Percentiles rank a stretch among this genome's conserved stretches.
Evolutionary conservation across 2,113 vertebrate species (phyloP).

Genomic region (Odontesthes bonariensis): DNA sequence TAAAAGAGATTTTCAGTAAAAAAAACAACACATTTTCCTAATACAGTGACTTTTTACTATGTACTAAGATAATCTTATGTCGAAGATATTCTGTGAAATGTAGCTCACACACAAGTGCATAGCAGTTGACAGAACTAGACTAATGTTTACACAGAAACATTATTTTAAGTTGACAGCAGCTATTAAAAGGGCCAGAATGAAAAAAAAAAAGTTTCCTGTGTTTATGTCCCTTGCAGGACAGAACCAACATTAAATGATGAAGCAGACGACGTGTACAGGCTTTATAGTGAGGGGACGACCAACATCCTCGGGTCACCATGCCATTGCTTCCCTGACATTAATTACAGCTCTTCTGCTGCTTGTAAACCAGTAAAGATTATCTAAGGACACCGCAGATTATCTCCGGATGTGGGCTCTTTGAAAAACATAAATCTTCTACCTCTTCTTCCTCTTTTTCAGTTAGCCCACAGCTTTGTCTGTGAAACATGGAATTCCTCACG

Average conservation of each 20-base stretch:
- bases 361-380: slow-evolving; percentile 71
- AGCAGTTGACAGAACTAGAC: neutral
- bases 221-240: neutral
- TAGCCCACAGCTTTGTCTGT: slow-evolving; percentile 31
- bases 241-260: slow-evolving; percentile 32
- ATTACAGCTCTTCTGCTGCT: slow-evolving; percentile 65
- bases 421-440: slow-evolving; percentile 72
- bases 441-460: slow-evolving; percentile 53
- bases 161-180: slow-evolving; percentile 8
- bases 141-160: slow-evolving; percentile 6
- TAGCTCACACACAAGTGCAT: neutral
- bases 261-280: slow-evolving; percentile 45
- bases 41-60: neutral
- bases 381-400: slow-evolving; percentile 77
- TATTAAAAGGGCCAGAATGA: neutral
- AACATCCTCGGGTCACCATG: slow-evolving; percentile 69
- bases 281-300: slow-evolving; percentile 56
- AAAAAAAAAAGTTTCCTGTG: neutral
- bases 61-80: neutral
- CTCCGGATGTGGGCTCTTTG: slow-evolving; percentile 71
- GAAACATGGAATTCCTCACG: slow-evolving; percentile 63
- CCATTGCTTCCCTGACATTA: slow-evolving; percentile 72
- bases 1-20: neutral
- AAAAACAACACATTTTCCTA: neutral
- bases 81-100: neutral